Conservation (phyloP, 2,797 vertebrate species). For the Alectoris magna region DNA sequence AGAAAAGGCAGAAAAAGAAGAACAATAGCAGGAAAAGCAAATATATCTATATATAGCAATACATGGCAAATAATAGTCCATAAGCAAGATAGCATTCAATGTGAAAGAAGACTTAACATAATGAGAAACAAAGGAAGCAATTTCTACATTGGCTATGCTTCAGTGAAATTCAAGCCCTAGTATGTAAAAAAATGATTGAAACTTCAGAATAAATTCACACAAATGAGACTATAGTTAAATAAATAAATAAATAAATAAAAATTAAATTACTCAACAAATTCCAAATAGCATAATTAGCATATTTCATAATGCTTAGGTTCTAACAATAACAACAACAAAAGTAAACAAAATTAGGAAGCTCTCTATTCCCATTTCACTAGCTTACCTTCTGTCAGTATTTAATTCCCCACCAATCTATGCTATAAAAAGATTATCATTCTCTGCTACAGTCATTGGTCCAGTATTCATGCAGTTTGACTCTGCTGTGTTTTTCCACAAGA, state of each 20-base stretch:
- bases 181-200: background rate
- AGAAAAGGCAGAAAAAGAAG: background rate
- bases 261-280: background rate
- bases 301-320: background rate
- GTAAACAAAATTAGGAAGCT: background rate
- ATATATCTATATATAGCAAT: background rate
- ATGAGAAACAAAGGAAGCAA: background rate
- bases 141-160: background rate
- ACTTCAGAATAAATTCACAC: background rate
- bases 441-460: background rate
- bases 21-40: background rate
- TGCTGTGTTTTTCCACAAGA: background rate
- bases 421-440: background rate
- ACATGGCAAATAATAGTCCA: background rate
- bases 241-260: background rate
- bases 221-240: background rate
- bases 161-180: background rate
- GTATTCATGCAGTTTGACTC: background rate
- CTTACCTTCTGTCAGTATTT: background rate
- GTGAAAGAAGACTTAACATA: background rate
- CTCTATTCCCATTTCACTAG: background rate
- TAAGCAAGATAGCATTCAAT: background rate
- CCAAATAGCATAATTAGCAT: background rate
- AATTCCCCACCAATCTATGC: fast-evolving
- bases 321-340: background rate